Base-by-base conservation (phyloP, 2,888 invertebrate species). In the Argyra leucocephala region DNA sequence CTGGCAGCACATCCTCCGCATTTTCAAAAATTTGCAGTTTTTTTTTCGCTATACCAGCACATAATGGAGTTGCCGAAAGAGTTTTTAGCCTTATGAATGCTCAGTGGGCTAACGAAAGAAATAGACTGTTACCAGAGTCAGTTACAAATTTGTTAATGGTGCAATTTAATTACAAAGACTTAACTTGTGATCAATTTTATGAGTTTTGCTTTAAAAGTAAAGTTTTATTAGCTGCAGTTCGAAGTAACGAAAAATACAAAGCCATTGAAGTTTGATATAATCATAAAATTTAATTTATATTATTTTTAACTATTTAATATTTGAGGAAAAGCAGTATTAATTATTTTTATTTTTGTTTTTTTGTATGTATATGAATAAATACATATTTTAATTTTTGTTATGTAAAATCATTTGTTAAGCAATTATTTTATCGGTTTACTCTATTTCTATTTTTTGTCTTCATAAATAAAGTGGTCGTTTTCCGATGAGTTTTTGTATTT, bases 21-120 rank as follows among this genome's bases (percentile, higher is more conserved):
- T 60, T 24, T 23, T 60, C 18, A 60, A 60, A 24, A 60, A 60
- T 60, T 24, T 60, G 24, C 18, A 60, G n/a, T 24, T 60, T 60
- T 24, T 59, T 59, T 22, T 24, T 60, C 24, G 60, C 60, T 24
- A 60, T 60, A 24, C 60, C 60, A 1, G 60, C 60, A 23, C 60
- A 59, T 23, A 60, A 60, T 60, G 60, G 24, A 6, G 18, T 24
- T 60, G 24, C 24, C 24, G 60, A 60, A 60, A 60, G 60, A 60
- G 24, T 60, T 5, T 60, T 60, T 60, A 24, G 24, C 18, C 24
- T 60, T 15, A 24, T 60, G 23, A 60, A 60, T 24, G 23, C 60
- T 12, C 60, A 60, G 18, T 60, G 60, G 24, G 24, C 24, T 18
- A 60, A 60, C 1, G 60, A 60, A 15, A 60, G 60, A 22, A 60